Percentiles rank a stretch among this genome's conserved stretches.
Conservation (phyloP, 2,888 invertebrate genomes). For the Cosmopolites sordidus region DNA sequence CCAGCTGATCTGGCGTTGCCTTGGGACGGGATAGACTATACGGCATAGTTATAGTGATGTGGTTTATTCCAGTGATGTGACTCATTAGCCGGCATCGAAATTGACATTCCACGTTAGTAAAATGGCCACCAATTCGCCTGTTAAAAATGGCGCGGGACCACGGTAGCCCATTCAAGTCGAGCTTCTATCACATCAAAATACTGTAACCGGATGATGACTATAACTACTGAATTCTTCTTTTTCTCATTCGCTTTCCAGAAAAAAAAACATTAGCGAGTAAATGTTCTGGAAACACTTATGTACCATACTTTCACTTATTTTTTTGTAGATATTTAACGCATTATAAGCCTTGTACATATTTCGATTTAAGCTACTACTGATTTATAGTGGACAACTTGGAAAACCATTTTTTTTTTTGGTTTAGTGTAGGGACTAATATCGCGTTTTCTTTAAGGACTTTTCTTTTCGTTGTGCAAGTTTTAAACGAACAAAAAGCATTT, state of each 20-base stretch:
- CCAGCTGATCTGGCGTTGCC: constrained; percentile 56
- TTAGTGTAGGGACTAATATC: background rate
- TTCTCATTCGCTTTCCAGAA: too few species aligned
- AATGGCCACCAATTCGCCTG: constrained; percentile 46
- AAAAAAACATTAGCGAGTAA: too few species aligned
- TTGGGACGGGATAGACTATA: constrained; percentile 56
- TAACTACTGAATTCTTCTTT: too few species aligned
- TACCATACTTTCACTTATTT: too few species aligned
- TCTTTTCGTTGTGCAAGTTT: too few species aligned
- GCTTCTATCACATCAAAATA: too few species aligned
- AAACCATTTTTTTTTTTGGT: constrained; percentile 7
- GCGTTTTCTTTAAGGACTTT: too few species aligned
- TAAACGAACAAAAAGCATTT: constrained; percentile 10
- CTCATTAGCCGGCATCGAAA: constrained; percentile 39
- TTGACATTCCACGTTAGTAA: constrained; percentile 44
- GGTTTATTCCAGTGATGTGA: constrained; percentile 47
- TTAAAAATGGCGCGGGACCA: constrained; percentile 45
- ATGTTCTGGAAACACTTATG: too few species aligned
- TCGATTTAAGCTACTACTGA: constrained; percentile 2
- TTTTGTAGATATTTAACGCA: constrained; percentile 22
- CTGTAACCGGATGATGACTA: too few species aligned
- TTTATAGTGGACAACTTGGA: constrained; percentile 18
- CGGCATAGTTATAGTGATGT: constrained; percentile 18
- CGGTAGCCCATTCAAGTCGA: constrained; percentile 39
- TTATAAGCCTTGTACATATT: constrained; percentile 22